These are phyloP conservation scores for Coptodon bakossiorum DNA, from an alignment of 2,113 vertebrate species.

Conservation along the genomic window DNA sequence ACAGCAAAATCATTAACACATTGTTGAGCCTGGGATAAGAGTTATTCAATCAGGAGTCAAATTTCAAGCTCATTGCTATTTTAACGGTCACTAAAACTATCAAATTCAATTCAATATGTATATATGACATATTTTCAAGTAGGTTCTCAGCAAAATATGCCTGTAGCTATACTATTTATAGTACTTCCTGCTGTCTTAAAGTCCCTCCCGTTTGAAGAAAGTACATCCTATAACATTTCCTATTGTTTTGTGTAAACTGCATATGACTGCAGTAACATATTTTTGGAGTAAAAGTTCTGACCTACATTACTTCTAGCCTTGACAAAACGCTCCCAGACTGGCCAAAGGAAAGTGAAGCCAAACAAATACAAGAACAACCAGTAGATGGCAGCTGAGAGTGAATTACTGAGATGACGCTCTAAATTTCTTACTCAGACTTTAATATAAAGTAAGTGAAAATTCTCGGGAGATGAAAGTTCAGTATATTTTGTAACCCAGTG, in stretches of 20 bases:
- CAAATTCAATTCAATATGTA: not conserved
- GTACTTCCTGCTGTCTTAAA: not conserved
- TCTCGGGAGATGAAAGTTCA: not conserved
- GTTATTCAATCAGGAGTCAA: not conserved
- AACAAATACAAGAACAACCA: not conserved
- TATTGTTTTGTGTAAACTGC: not conserved
- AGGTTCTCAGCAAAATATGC: not conserved
- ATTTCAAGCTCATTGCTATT: not conserved
- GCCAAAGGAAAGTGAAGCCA: not conserved
- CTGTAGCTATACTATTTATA: not conserved
- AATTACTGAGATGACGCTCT: not conserved
- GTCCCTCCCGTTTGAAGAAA: not conserved
- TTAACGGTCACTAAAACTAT: not conserved
- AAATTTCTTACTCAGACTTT: not conserved
- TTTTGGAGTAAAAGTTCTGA: not conserved
- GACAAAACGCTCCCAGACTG: not conserved
- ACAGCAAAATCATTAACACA: not conserved
- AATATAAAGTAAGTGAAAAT: not conserved
- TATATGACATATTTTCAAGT: not conserved
- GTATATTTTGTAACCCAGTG: not conserved
- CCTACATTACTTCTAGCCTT: not conserved
- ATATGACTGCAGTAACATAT: not conserved
- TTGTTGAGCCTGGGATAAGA: not conserved
- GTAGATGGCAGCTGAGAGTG: constrained; percentile 53
- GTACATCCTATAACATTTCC: not conserved